Evolutionary conservation across 37 sponge, comb jelly and placozoan species (phyloP).

Genomic region (Aphrocallistes beatrix): DNA sequence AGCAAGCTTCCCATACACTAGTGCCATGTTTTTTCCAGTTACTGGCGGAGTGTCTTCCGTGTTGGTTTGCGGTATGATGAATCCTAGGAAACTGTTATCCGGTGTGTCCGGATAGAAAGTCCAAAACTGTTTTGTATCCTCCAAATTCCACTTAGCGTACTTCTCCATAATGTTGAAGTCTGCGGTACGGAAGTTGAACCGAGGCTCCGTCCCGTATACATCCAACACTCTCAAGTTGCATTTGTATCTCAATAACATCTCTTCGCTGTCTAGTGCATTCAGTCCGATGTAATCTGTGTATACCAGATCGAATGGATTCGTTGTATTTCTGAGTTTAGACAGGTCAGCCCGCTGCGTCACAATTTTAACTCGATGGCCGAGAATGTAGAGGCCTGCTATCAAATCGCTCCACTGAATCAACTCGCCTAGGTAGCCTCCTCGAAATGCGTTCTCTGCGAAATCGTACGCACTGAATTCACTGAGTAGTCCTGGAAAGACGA

Average conservation of each 20-base stretch:
- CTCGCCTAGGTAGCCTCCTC: slow-evolving; percentile 66
- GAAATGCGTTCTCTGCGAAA: slow-evolving; percentile 60
- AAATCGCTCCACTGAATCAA: slow-evolving; percentile 74
- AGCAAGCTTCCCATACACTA: slow-evolving; percentile 60
- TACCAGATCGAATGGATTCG: slow-evolving; percentile 39
- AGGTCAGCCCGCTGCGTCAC: slow-evolving; percentile 17
- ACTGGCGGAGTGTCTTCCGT: neutral
- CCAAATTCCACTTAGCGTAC: neutral
- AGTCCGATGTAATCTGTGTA: slow-evolving; percentile 66
- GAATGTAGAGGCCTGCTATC: slow-evolving; percentile 30
- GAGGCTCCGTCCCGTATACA: slow-evolving; percentile 57
- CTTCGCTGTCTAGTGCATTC: slow-evolving; percentile 25
- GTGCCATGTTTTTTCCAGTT: slow-evolving; percentile 37
- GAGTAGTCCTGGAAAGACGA: slow-evolving; percentile 69
- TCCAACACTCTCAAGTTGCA: slow-evolving; percentile 51
- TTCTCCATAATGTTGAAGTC: neutral
- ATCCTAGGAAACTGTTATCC: slow-evolving; percentile 67
- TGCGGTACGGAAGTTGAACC: slow-evolving; percentile 27
- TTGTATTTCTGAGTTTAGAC: neutral
- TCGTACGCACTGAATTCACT: slow-evolving; percentile 63
- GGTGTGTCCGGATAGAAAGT: slow-evolving; percentile 70
- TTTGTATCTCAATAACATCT: slow-evolving; percentile 44
- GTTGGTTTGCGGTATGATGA: slow-evolving; percentile 26
- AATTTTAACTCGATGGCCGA: slow-evolving; percentile 15
- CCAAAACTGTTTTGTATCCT: slow-evolving; percentile 52